Percentiles rank a stretch among this genome's conserved stretches.
Conservation (phyloP, 1,140 invertebrate species). For the Drosophila willistoni region DNA sequence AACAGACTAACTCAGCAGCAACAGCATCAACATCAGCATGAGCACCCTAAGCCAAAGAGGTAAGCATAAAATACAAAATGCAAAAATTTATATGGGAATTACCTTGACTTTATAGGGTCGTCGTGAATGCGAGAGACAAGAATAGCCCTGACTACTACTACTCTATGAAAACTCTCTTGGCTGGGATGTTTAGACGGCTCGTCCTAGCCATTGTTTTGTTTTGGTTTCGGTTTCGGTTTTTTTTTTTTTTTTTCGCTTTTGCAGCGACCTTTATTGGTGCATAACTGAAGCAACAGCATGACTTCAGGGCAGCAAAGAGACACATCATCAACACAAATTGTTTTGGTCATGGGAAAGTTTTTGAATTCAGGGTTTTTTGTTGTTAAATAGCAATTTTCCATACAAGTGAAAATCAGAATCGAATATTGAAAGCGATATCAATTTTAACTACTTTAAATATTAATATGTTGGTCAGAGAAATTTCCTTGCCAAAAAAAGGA, state of each 20-base stretch:
- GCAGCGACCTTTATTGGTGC: conserved; percentile 66
- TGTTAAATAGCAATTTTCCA: too few species aligned
- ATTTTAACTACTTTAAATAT: background rate
- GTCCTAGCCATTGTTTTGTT: conserved; percentile 41
- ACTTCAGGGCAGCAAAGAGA: conserved; percentile 47
- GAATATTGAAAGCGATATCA: background rate
- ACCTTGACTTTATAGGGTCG: conserved; percentile 70
- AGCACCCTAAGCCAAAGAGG: conserved; percentile 29
- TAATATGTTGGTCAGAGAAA: too few species aligned
- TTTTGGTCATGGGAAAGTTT: conserved; percentile 76
- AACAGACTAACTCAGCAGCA: conserved; percentile 19
- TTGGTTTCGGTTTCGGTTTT: conserved; percentile 36
- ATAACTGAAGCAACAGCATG: conserved; percentile 57
- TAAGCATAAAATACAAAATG: conserved; percentile 56
- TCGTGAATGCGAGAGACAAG: conserved; percentile 52
- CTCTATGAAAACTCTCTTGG: background rate
- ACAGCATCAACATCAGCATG: conserved; percentile 11
- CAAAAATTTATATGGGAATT: conserved; percentile 75
- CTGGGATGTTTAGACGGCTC: conserved; percentile 28
- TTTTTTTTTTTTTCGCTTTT: conserved; percentile 10
- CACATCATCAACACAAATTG: conserved; percentile 50
- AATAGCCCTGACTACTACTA: conserved; percentile 25
- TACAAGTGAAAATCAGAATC: conserved; percentile 2
- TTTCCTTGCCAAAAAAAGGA: too few species aligned
- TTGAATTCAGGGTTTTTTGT: conserved; percentile 4